Evolutionary conservation across 2,888 invertebrate genomes (phyloP).

Genomic region (Cordilura impudica): DNA sequence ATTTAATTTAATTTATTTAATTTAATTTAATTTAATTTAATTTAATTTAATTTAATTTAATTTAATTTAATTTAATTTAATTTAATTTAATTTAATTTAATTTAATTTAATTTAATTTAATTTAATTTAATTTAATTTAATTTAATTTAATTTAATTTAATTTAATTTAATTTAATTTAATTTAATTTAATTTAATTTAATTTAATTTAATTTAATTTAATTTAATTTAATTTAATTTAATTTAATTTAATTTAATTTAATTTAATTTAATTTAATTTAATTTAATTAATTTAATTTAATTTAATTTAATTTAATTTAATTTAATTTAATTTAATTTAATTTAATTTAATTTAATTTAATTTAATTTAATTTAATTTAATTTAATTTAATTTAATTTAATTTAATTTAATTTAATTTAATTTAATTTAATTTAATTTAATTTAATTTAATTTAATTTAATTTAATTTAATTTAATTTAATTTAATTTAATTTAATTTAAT

Average conservation of each 20-base stretch:
- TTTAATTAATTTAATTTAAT: constrained; percentile 1
- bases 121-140: constrained; percentile 9
- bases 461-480: background rate
- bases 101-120: constrained; percentile 14
- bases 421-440: constrained; percentile 3
- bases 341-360: constrained; percentile 1
- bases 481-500: constrained; percentile 1
- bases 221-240: constrained; percentile 2
- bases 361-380: background rate
- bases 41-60: constrained; percentile 1
- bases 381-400: background rate
- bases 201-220: background rate
- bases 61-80: constrained; percentile 10
- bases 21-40: constrained; percentile 1
- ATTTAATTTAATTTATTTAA: too few species aligned
- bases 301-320: constrained; percentile 10
- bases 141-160: too few species aligned
- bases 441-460: constrained; percentile 1
- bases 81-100: too few species aligned
- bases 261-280: constrained; percentile 6
- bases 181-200: background rate
- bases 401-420: too few species aligned
- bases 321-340: constrained; percentile 6
- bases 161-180: background rate
- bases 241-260: background rate